Evolutionary conservation across 1,140 invertebrate genomes (phyloP), one percentile per base, ranked within the genome.

Genomic region (Lepidotrigona ventralis): DNA sequence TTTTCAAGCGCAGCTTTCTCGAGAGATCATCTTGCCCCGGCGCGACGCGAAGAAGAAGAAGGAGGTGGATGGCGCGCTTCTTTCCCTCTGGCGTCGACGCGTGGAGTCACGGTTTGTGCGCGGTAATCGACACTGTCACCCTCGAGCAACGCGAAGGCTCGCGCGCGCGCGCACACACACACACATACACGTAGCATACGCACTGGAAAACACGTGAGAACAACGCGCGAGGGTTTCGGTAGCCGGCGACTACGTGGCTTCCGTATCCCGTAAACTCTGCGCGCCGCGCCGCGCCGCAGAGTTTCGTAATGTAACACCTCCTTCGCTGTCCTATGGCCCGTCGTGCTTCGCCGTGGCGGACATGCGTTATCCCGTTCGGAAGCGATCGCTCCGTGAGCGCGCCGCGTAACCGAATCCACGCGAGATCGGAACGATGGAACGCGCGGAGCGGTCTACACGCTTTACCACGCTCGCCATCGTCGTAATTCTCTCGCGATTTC

Each of bases 301-400:
- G 70, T 86, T 86, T 78, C 78, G 86, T 89, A 89, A 89, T 80
- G 84, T 89, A 88, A 89, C 84, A 88, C 87, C 88, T 76, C n/a
- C 74, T 66, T 74, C 68, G 60, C 78, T 51, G 75, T 88, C 84
- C 75, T 63, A 54, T 39, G 33, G 21, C 51, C 33, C 76, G 63
- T 70, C 86, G 81, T 88, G 58, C 51, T 51, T 88, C 81, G 76
- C 79, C 75, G 72, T 83, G 80, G 51, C 39, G 46, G 74, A 86
- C 84, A 71, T 68, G 76, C 75, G 84, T 85, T 87, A 81, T 75
- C 79, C 84, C 58, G 63, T 79, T 83, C 74, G 70, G 73, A 81
- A 78, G 75, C 86, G 74, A 80, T 69, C 66, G 64, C 11, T 78
- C 4, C 51, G 69, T 79, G 39, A 29, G 0, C 26, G 64, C 33